Evolutionary conservation across 2,797 vertebrate genomes (phyloP), one percentile per base, ranked within the genome.

Genomic region (Poeciliopsis gracilis): DNA sequence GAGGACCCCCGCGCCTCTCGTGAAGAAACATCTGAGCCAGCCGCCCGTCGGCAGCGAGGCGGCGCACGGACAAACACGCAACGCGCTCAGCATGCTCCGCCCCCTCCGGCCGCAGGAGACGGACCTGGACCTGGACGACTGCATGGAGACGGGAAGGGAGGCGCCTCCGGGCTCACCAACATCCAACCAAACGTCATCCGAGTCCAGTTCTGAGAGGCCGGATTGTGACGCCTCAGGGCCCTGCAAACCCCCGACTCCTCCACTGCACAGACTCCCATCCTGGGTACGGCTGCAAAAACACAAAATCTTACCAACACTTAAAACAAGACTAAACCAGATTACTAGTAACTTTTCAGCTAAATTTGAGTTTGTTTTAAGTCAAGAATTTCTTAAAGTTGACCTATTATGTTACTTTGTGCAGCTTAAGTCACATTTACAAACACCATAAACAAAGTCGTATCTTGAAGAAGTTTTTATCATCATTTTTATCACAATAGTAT

Each of bases 71-170:
- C 95, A 93, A 30, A 97, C 97, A 0, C 97, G 98, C 59, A 99
- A 99, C 41, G 98, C 98, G 25, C 97, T 99, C 83, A 99, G 98
- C 93, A 98, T 99, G 98, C 96, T 99, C 73, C 97, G 97, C 10
- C 97, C 97, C 0, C 96, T 96, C 76, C 94, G 92, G 63, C 97
- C 96, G 0, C 96, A 97, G 89, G 98, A 99, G 90, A 97, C 97
- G 0, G 96, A 98, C 89, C 95, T 98, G 5, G 97, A 97, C 80
- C 97, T 96, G 82, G 95, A 92, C 13, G 88, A 83, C 0, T 90
- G 36, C 93, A 97, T 97, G 97, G 97, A 98, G 84, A 96, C 87
- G 0, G 86, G 91, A 67, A 93, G 86, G 77, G 91, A 91, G 16
- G 90, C 91, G 57, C 92, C 61, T 89, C 92, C 84, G 79, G 88